phyloP scores from a whole-genome alignment of 1,140 invertebrate genomes.

The Amphibalanus amphitrite region DNA sequence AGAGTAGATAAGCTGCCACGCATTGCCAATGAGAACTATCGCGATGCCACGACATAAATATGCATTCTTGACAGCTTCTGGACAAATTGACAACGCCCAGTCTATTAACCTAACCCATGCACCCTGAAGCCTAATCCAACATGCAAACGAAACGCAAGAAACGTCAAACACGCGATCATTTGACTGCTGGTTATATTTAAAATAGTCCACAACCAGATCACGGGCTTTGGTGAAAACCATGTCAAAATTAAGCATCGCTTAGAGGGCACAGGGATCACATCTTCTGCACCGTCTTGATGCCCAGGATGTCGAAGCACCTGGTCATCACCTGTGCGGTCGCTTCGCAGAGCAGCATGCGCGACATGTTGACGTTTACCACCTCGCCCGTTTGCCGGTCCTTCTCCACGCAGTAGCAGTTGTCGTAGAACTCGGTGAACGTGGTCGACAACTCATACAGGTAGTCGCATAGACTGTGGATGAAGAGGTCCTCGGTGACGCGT shows the following conservation, averaged over 20 bases:
- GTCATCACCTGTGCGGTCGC: constrained; percentile 73
- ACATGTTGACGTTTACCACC: constrained; percentile 66
- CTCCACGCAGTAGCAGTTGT: constrained; percentile 92
- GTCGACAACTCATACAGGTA: constrained; percentile 88
- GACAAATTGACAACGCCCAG: no score
- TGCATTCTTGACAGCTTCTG: no score
- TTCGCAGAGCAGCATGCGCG: constrained; percentile 79
- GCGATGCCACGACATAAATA: no score
- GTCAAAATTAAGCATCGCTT: neutral
- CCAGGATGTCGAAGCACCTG: constrained; percentile 74
- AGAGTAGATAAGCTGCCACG: no score
- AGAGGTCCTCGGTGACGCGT: constrained; percentile 66
- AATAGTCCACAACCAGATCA: no score
- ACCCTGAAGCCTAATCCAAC: no score
- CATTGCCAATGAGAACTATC: no score
- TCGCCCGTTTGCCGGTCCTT: constrained; percentile 50
- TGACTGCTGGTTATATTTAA: no score
- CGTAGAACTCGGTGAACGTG: constrained; percentile 89
- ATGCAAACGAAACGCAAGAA: no score
- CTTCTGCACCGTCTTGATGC: constrained; percentile 72
- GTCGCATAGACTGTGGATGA: constrained; percentile 80
- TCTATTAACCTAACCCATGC: no score
- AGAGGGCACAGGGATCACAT: constrained; percentile 41
- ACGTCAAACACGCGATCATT: no score
- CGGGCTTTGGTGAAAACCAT: no score